Evolutionary conservation across 2,113 vertebrate genomes (phyloP).

Genomic region (Oncorhynchus mykiss): DNA sequence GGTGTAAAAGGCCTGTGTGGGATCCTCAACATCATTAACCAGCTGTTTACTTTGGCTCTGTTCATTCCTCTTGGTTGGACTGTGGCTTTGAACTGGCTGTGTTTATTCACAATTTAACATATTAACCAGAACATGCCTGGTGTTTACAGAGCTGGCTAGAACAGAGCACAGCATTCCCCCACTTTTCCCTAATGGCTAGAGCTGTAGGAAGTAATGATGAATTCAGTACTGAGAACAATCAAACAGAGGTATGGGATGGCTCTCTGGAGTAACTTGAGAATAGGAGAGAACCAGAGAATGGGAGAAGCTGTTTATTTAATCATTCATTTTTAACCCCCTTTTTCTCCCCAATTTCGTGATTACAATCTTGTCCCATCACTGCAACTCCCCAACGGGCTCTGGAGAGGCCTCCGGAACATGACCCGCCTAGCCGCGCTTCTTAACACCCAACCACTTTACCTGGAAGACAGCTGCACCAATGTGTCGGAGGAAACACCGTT

Average conservation of each 20-base stretch:
- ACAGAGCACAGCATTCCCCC: constrained; percentile 40
- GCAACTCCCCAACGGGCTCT: no score
- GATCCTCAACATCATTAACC: constrained; percentile 44
- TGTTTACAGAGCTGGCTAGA: constrained; percentile 28
- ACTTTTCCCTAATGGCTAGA: constrained; percentile 50
- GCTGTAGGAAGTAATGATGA: constrained; percentile 58
- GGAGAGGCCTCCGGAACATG: no score
- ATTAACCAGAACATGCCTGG: constrained; percentile 68
- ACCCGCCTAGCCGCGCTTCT: no score
- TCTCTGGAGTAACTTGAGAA: constrained; percentile 57
- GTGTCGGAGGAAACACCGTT: no score
- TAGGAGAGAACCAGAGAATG: neutral
- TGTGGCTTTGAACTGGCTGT: constrained; percentile 59
- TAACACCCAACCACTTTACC: no score
- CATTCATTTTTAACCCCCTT: no score
- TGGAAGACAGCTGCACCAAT: no score
- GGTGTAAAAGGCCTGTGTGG: neutral
- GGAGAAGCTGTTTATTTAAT: no score
- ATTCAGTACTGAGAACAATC: constrained; percentile 69
- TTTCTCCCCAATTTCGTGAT: no score
- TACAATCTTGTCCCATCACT: no score
- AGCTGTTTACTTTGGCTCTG: constrained; percentile 40
- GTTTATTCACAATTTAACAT: constrained; percentile 72
- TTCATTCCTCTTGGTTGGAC: constrained; percentile 36
- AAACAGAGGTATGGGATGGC: constrained; percentile 63